These are phyloP conservation scores for fruit fly (Drosophila melanogaster) DNA, from an alignment of 1,140 invertebrate species.

Conservation along the genomic window DNA sequence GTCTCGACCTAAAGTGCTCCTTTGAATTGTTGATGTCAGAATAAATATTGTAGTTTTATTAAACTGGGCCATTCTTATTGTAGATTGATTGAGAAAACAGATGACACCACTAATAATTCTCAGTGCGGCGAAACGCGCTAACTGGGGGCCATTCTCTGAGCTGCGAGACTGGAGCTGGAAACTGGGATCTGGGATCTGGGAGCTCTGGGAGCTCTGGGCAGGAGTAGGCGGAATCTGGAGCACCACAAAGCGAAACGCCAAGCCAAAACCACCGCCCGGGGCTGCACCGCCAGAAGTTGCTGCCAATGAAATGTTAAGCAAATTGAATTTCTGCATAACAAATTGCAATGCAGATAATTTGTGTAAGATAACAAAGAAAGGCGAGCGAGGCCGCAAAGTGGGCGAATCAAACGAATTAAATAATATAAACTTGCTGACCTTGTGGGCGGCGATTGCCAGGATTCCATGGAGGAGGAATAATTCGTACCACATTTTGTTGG, in stretches of 20 bases:
- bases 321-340: constrained; percentile 80
- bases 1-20: no score
- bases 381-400: constrained; percentile 30
- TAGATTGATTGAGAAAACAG: no score
- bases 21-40: no score
- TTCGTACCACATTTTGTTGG: neutral
- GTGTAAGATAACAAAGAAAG: constrained; percentile 52
- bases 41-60: no score
- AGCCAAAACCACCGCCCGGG: constrained; percentile 35
- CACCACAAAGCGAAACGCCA: constrained; percentile 66
- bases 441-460: constrained; percentile 3
- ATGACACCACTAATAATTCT: neutral
- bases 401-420: constrained; percentile 39
- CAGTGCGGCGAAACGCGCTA: constrained; percentile 29
- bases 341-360: constrained; percentile 72
- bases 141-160: constrained; percentile 48
- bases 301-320: constrained; percentile 77
- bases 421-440: constrained; percentile 32
- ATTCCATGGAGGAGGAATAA: neutral
- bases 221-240: constrained; percentile 50
- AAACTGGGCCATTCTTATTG: no score
- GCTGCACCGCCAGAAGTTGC: constrained; percentile 65
- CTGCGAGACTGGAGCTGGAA: constrained; percentile 3
- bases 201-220: neutral
- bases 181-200: neutral